phyloP scores from a whole-genome alignment of 2,113 vertebrate species.

The Varanus komodoensis region DNA sequence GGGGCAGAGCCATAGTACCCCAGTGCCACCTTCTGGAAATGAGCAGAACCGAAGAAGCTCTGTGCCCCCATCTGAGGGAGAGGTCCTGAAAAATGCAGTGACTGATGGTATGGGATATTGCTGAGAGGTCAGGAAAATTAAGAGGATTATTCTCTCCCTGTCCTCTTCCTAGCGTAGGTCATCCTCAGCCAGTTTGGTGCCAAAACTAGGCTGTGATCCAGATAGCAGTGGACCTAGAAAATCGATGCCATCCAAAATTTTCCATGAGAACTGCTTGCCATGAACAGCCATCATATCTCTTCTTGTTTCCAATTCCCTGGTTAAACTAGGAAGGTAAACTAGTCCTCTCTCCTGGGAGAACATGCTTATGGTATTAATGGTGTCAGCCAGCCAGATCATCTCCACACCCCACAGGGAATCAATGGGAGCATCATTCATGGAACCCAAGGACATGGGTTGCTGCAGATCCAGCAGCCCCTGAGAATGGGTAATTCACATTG shows the following conservation, averaged over 20 bases:
- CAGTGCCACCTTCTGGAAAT: conserved; percentile 18
- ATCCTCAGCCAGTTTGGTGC: background rate
- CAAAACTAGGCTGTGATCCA: background rate
- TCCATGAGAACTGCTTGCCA: background rate
- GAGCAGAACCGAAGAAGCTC: background rate
- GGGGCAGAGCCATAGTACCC: conserved; percentile 2
- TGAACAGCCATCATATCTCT: background rate
- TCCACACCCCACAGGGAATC: background rate
- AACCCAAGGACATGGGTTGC: background rate
- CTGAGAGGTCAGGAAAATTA: background rate
- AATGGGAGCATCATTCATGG: background rate
- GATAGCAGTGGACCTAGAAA: background rate
- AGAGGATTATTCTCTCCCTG: background rate
- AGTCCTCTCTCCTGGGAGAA: background rate
- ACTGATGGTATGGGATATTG: background rate
- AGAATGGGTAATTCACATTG: background rate
- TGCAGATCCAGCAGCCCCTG: background rate
- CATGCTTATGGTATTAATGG: background rate
- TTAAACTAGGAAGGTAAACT: background rate
- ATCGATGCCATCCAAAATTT: background rate
- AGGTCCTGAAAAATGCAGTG: background rate
- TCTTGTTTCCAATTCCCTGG: background rate
- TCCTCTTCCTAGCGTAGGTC: background rate
- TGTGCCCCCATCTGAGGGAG: background rate
- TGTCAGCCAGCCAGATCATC: background rate